Conservation (phyloP, 2,797 vertebrate genomes). For the Iguana delicatissima region DNA sequence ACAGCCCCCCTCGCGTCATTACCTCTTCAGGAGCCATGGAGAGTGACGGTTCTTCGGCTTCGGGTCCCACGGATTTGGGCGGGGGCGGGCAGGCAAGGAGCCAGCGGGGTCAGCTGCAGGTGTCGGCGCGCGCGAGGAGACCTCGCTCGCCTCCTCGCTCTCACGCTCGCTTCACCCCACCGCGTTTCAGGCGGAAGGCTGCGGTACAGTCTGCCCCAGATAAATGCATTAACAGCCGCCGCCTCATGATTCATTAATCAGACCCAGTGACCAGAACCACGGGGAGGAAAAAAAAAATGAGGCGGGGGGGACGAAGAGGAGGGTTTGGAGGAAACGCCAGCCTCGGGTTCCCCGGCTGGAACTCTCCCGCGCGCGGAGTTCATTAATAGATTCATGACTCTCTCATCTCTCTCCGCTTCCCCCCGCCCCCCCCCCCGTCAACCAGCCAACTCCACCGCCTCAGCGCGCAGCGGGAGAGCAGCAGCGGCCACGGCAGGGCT, state of each 20-base stretch:
- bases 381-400: constrained; percentile 13
- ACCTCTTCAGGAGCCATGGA: constrained; percentile 74
- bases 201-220: constrained; percentile 66
- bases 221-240: constrained; percentile 73
- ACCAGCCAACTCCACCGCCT: not conserved
- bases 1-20: not conserved
- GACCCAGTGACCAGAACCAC: constrained; percentile 69
- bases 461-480: not conserved
- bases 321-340: constrained; percentile 9
- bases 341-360: not conserved
- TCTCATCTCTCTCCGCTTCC: not conserved
- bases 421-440: not conserved
- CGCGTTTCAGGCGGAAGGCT: constrained; percentile 42
- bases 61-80: not conserved
- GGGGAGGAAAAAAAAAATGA: not conserved
- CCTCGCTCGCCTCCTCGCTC: constrained; percentile 57
- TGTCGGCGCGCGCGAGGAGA: not conserved
- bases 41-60: constrained; percentile 20
- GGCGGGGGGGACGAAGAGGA: not conserved
- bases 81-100: not conserved
- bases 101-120: not conserved
- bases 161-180: constrained; percentile 51
- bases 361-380: constrained; percentile 23
- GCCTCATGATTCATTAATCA: constrained; percentile 85
- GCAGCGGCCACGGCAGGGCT: not conserved